Percentiles rank a stretch among this genome's conserved stretches.
phyloP scores from a whole-genome alignment of 2,113 vertebrate species.

The Callipepla californica region DNA sequence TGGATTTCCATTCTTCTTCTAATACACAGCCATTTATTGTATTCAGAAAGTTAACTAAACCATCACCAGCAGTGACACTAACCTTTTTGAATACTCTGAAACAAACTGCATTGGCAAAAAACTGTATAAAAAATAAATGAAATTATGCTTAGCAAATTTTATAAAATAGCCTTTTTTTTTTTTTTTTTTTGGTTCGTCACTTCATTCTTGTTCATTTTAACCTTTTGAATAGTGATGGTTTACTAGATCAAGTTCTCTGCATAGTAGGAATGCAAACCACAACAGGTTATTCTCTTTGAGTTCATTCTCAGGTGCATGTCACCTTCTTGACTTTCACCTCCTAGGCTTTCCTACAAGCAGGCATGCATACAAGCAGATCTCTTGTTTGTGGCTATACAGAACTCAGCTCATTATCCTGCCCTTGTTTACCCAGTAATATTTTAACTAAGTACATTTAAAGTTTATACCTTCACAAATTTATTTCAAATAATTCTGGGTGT shows the following conservation, averaged over 20 bases:
- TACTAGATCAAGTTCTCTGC: background rate
- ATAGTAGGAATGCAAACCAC: background rate
- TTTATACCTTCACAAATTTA: background rate
- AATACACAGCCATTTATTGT: slow-evolving; percentile 24
- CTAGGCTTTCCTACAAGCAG: background rate
- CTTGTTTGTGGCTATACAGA: background rate
- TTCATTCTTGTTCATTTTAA: slow-evolving; percentile 4
- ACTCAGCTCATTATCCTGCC: background rate
- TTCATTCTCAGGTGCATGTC: background rate
- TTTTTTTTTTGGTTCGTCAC: slow-evolving; percentile 9
- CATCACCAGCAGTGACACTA: background rate
- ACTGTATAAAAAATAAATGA: slow-evolving; percentile 48
- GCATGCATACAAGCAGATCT: background rate
- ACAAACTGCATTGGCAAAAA: slow-evolving; percentile 20
- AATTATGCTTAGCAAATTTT: slow-evolving; percentile 47
- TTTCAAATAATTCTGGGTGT: background rate
- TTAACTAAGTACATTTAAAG: background rate
- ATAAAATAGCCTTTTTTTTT: slow-evolving; percentile 40
- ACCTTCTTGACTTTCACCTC: background rate
- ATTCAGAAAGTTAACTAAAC: slow-evolving; percentile 38
- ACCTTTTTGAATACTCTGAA: slow-evolving; percentile 4
- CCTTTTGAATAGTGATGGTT: background rate
- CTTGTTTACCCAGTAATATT: background rate
- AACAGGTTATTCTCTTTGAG: background rate
- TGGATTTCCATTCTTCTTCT: background rate